These are phyloP conservation scores for Caenorhabditis briggsae DNA, from an alignment of 1,140 invertebrate genomes.

Conservation along the genomic window DNA sequence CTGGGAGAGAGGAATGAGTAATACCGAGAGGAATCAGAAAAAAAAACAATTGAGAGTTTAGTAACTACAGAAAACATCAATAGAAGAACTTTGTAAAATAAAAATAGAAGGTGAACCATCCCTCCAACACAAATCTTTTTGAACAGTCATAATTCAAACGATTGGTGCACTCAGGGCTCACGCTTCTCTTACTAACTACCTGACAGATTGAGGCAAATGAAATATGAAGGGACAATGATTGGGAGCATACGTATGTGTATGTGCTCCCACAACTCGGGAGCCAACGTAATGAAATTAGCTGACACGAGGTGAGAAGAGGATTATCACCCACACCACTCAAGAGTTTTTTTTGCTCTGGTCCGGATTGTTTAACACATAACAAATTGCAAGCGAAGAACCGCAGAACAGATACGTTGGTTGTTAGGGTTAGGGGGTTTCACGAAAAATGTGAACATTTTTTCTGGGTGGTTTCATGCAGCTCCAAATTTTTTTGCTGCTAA, in stretches of 20 bases:
- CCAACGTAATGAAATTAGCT: slow-evolving; percentile 49
- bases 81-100: background rate
- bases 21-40: too few relatives aligned
- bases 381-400: slow-evolving; percentile 4
- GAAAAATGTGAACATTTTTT: background rate
- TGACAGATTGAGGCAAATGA: slow-evolving; percentile 29
- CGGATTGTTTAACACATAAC: slow-evolving; percentile 24
- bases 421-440: background rate
- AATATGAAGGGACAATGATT: slow-evolving; percentile 47
- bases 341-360: background rate
- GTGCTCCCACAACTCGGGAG: background rate
- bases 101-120: background rate
- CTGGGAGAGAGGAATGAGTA: too few relatives aligned
- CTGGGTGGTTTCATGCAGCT: slow-evolving; percentile 25
- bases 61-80: background rate
- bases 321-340: background rate
- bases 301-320: slow-evolving; percentile 40
- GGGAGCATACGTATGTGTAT: background rate
- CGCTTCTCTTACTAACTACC: slow-evolving; percentile 16
- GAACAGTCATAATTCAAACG: slow-evolving; percentile 51
- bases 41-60: too few relatives aligned
- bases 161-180: background rate
- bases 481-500: slow-evolving; percentile 10
- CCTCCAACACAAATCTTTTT: background rate
- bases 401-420: background rate